Evolutionary conservation across 2,113 vertebrate genomes (phyloP).

Genomic region (Colinus virginianus): DNA sequence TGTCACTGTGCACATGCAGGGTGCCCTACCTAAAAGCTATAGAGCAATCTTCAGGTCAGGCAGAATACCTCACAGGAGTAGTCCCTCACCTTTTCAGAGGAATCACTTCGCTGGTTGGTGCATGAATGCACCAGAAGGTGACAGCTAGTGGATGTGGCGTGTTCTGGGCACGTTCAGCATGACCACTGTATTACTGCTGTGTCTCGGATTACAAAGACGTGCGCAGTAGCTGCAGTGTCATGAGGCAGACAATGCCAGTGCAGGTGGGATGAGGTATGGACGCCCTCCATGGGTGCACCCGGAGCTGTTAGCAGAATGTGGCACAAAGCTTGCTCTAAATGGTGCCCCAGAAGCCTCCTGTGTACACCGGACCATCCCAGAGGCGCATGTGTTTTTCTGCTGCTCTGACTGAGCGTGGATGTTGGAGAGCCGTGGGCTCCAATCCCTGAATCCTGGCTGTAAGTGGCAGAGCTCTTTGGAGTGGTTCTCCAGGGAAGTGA

Average conservation of each 20-base stretch:
- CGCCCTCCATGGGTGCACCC: not conserved
- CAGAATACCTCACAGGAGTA: not conserved
- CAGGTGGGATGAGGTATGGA: not conserved
- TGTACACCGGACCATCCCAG: not conserved
- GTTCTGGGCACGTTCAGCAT: not conserved
- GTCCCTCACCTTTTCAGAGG: not conserved
- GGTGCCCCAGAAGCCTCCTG: not conserved
- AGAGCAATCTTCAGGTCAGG: not conserved
- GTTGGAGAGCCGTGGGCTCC: not conserved
- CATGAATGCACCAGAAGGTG: not conserved
- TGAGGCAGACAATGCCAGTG: not conserved
- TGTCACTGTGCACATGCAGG: not conserved
- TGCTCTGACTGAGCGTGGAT: not conserved
- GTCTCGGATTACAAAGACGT: constrained; percentile 22
- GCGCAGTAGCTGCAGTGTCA: not conserved
- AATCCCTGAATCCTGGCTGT: not conserved
- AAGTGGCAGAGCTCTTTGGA: not conserved
- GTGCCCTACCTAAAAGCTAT: not conserved
- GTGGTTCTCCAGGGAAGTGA: not conserved
- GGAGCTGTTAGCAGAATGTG: not conserved
- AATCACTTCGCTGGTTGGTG: not conserved
- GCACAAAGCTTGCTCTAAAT: not conserved
- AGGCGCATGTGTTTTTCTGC: not conserved
- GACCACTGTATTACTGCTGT: not conserved
- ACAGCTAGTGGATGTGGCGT: not conserved